Percentiles rank a stretch among this genome's conserved stretches.
phyloP scores from a whole-genome alignment of 1,140 invertebrate species.

The Drosophila baimaii region DNA sequence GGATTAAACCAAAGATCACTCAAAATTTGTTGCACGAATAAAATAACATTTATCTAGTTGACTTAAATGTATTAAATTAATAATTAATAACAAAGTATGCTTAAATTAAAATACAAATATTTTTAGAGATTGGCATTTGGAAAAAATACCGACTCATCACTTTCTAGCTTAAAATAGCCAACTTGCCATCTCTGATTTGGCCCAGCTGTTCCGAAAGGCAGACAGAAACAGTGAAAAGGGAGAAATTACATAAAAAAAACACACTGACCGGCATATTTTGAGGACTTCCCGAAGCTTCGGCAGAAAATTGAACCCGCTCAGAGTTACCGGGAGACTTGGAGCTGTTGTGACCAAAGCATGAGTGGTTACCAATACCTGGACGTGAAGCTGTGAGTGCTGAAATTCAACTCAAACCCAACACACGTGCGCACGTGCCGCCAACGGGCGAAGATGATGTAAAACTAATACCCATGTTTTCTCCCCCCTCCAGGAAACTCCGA shows the following conservation, averaged over 20 bases:
- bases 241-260: constrained; percentile 61
- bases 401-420: background rate
- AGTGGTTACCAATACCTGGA: constrained; percentile 79
- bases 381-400: constrained; percentile 84
- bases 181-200: background rate
- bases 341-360: constrained; percentile 62
- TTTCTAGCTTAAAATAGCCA: background rate
- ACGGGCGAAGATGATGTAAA: constrained; percentile 10
- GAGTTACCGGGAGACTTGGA: background rate
- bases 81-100: no score
- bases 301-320: background rate
- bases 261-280: constrained; percentile 50
- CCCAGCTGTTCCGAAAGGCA: constrained; percentile 24
- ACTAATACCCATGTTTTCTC: constrained; percentile 14
- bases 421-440: constrained; percentile 41
- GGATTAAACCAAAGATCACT: no score
- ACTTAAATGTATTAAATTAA: no score
- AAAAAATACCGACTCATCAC: background rate
- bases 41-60: no score
- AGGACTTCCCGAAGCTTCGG: constrained; percentile 15
- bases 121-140: no score
- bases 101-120: no score
- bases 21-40: no score
- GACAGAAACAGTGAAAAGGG: constrained; percentile 25
- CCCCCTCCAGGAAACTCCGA: constrained; percentile 84